Percentiles rank a stretch among this genome's conserved stretches.
Evolutionary conservation across 2,888 invertebrate genomes (phyloP).

Genomic region (Tridacna gigas): DNA sequence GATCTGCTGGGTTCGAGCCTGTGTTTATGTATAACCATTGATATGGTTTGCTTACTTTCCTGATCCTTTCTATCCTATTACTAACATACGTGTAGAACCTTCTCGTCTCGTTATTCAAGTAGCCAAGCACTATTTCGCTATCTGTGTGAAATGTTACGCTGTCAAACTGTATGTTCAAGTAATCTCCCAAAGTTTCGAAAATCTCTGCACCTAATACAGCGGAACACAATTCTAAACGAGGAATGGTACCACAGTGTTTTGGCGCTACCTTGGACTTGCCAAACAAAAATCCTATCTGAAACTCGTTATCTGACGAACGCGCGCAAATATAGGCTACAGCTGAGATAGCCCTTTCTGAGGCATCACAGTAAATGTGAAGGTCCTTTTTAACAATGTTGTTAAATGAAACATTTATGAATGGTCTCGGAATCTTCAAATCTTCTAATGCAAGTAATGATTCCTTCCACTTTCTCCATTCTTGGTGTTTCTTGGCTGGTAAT

Average conservation of each 20-base stretch:
- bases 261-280: too few relatives aligned
- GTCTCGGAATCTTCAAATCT: constrained; percentile 22
- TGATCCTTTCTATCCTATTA: too few relatives aligned
- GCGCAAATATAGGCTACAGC: too few relatives aligned
- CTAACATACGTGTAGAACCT: constrained; percentile 63
- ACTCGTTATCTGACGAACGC: too few relatives aligned
- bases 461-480: constrained; percentile 33
- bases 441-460: constrained; percentile 28
- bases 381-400: constrained; percentile 2
- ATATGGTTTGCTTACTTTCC: constrained; percentile 32
- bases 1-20: constrained; percentile 55
- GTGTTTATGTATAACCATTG: constrained; percentile 62
- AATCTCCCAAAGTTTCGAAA: too few relatives aligned
- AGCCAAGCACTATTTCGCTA: constrained; percentile 61
- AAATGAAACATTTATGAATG: constrained; percentile 6
- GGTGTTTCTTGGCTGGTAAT: constrained; percentile 31
- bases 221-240: too few relatives aligned
- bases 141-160: too few relatives aligned
- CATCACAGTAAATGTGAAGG: constrained; percentile 57
- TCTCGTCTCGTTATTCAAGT: constrained; percentile 49
- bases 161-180: too few relatives aligned
- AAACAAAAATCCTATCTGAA: too few relatives aligned
- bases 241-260: too few relatives aligned
- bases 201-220: too few relatives aligned
- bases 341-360: constrained; percentile 55